These are phyloP conservation scores for Trachythela sp. DNA, from an alignment of 64 coral and sea anemone species.

Conservation along the genomic window DNA sequence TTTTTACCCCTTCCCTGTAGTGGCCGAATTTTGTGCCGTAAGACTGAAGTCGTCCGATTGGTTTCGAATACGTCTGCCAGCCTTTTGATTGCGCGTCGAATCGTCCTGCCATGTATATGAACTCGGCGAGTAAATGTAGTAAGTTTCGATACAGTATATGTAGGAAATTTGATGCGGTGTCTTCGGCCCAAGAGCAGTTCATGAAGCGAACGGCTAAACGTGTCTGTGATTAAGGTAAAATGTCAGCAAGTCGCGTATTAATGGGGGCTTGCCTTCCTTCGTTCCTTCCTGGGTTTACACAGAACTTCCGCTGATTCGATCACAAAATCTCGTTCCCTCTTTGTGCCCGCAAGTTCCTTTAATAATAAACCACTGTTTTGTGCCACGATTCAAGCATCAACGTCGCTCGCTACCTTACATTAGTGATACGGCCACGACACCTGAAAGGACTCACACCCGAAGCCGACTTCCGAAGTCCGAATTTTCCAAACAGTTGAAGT, in stretches of 20 bases:
- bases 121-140: background rate
- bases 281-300: slow-evolving; percentile 16
- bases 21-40: background rate
- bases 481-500: background rate
- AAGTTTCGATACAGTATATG: background rate
- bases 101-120: background rate
- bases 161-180: background rate
- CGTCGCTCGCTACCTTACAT: background rate
- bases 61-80: background rate
- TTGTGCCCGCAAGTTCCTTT: background rate
- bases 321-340: background rate
- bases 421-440: background rate
- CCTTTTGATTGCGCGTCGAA: slow-evolving; percentile 9
- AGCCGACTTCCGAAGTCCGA: background rate
- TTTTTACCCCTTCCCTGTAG: background rate
- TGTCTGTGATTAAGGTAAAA: background rate
- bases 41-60: background rate
- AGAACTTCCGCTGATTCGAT: background rate
- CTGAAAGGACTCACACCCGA: background rate
- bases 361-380: background rate
- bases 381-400: background rate
- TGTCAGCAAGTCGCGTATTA: background rate
- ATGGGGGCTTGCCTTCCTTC: background rate
- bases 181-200: background rate
- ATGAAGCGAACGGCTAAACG: background rate